Percentiles rank a stretch among this genome's conserved stretches.
phyloP scores from a whole-genome alignment of 2,888 invertebrate species.

The Syrphus vitripennis region DNA sequence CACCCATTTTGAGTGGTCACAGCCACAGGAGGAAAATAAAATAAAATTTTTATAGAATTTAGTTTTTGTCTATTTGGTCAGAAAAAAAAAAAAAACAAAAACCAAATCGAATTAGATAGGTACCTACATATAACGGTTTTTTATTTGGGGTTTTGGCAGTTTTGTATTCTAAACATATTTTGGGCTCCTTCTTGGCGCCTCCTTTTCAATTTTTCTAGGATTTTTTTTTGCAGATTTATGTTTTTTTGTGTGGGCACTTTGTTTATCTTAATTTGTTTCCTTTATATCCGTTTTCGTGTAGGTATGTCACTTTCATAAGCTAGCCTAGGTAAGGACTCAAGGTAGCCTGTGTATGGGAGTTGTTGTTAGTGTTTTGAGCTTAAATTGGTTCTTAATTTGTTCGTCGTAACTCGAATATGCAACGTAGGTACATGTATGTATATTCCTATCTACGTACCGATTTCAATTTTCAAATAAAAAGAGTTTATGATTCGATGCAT shows the following conservation, averaged over 20 bases:
- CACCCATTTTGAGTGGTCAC: not conserved
- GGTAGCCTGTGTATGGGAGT: not conserved
- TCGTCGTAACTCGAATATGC: not conserved
- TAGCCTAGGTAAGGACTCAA: too few species aligned
- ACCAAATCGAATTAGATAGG: not conserved
- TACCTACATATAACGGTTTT: not conserved
- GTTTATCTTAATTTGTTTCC: constrained; percentile 1
- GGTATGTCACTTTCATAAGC: too few species aligned
- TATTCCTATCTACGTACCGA: too few species aligned
- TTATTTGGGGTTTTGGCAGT: not conserved
- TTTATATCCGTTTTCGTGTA: not conserved
- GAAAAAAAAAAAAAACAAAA: not conserved
- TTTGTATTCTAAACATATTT: not conserved
- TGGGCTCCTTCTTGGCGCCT: constrained; percentile 2
- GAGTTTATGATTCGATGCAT: not conserved
- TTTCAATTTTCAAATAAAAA: not conserved
- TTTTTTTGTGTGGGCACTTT: not conserved
- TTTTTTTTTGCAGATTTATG: not conserved
- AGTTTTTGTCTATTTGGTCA: not conserved
- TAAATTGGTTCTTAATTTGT: not conserved
- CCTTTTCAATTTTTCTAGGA: not conserved
- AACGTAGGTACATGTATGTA: not conserved
- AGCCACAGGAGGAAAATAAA: not conserved
- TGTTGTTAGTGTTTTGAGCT: not conserved
- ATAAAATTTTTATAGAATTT: not conserved